Evolutionary conservation across 2,888 invertebrate genomes (phyloP).

Genomic region (Rhorus exstirpatorius): DNA sequence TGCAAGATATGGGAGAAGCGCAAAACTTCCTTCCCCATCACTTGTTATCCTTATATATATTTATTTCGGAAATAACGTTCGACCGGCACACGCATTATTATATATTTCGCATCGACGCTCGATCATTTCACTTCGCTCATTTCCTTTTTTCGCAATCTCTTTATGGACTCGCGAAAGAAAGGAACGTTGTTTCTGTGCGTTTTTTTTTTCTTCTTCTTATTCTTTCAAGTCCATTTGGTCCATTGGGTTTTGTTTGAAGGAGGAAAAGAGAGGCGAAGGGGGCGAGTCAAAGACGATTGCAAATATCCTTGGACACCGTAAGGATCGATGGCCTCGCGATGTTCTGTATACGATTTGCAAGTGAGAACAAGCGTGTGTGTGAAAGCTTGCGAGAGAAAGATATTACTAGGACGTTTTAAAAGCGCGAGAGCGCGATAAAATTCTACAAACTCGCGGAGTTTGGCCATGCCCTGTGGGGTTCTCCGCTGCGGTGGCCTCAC

Average conservation of each 20-base stretch:
- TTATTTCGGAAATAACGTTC: constrained; percentile 29
- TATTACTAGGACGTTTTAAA: constrained; percentile 7
- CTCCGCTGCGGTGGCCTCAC: constrained; percentile 73
- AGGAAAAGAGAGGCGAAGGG: background rate
- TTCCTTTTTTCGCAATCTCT: constrained; percentile 52
- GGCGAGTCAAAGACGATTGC: constrained; percentile 22
- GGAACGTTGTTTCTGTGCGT: constrained; percentile 45
- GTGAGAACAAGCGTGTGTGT: background rate
- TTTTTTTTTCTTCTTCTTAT: constrained; percentile 9
- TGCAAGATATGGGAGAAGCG: constrained; percentile 41
- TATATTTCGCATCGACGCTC: background rate
- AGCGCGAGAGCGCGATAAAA: constrained; percentile 28
- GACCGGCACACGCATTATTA: constrained; percentile 2
- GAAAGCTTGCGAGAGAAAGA: constrained; percentile 14
- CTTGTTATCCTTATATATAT: constrained; percentile 45
- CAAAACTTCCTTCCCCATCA: constrained; percentile 56
- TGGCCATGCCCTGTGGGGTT: constrained; percentile 41
- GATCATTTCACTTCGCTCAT: constrained; percentile 21
- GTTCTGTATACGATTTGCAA: constrained; percentile 18
- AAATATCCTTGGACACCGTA: constrained; percentile 57
- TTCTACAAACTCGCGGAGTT: constrained; percentile 33
- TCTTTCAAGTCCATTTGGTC: constrained; percentile 13
- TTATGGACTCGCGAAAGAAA: constrained; percentile 49
- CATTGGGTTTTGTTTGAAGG: constrained; percentile 23
- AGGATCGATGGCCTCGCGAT: constrained; percentile 67